Conservation (phyloP, 2,113 vertebrate genomes). For the Copsychus sechellarum region DNA sequence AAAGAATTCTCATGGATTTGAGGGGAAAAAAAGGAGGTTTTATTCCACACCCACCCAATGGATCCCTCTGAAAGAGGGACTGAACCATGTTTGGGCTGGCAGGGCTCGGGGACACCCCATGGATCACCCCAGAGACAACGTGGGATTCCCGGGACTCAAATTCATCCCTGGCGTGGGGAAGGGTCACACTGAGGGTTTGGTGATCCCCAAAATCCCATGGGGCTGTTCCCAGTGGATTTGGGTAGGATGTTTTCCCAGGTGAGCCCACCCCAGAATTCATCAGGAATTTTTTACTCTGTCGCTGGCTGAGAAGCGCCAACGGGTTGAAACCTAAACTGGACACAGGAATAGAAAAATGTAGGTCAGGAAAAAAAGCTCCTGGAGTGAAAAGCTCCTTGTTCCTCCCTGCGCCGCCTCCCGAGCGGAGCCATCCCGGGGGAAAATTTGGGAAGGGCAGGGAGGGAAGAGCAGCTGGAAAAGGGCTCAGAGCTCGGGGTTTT, state of each 20-base stretch:
- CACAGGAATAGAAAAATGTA: conserved; percentile 13
- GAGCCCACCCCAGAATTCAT: background rate
- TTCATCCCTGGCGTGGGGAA: background rate
- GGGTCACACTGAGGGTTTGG: background rate
- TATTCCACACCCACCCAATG: too few relatives aligned
- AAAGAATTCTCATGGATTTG: too few relatives aligned
- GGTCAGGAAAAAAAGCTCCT: conserved; percentile 6
- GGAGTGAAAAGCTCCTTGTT: conserved; percentile 55
- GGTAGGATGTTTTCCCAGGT: background rate
- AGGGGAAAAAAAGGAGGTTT: too few relatives aligned
- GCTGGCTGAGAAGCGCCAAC: background rate
- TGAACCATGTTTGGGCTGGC: background rate
- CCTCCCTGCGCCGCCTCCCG: background rate
- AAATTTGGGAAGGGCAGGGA: background rate
- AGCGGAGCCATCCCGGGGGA: background rate
- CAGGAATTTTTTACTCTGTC: background rate
- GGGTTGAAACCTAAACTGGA: background rate
- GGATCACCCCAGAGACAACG: background rate
- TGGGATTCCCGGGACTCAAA: background rate
- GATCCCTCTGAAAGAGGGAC: background rate
- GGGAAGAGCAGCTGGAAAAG: background rate
- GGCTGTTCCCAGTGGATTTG: too few relatives aligned
- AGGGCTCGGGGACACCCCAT: accelerated
- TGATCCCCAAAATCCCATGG: background rate
- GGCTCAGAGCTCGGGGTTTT: background rate